Evolutionary conservation across 2,888 invertebrate species (phyloP).

Genomic region (Halictus quadricinctus): DNA sequence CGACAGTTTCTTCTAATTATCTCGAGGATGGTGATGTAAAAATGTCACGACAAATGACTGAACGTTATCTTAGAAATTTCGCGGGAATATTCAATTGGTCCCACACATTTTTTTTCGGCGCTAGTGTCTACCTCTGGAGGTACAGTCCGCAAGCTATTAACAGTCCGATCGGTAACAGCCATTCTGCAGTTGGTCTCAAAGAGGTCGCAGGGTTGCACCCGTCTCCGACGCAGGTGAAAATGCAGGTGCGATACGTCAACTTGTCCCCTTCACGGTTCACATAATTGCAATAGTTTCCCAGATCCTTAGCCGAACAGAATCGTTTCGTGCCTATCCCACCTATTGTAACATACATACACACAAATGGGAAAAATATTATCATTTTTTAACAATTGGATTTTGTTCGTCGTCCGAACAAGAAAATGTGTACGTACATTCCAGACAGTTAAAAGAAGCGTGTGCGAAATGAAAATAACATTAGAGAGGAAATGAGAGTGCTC

Average conservation of each 20-base stretch:
- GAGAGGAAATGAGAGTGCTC: no score
- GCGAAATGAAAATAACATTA: neutral
- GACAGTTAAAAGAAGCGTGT: neutral
- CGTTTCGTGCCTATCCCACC: constrained; percentile 95
- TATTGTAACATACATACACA: constrained; percentile 77
- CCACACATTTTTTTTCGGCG: neutral
- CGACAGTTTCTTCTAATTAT: neutral
- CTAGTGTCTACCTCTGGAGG: constrained; percentile 49
- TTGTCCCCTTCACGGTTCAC: constrained; percentile 93
- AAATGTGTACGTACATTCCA: neutral
- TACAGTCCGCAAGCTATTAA: constrained; percentile 29
- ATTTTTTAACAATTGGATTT: neutral
- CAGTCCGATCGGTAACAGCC: constrained; percentile 41
- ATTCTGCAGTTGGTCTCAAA: constrained; percentile 31
- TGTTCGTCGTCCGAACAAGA: neutral
- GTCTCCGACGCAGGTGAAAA: constrained; percentile 92
- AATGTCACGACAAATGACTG: neutral
- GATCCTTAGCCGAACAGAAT: constrained; percentile 92
- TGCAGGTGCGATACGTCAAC: constrained; percentile 92
- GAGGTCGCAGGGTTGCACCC: constrained; percentile 89
- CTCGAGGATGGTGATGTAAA: neutral
- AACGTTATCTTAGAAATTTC: constrained; percentile 3
- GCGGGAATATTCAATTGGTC: constrained; percentile 12
- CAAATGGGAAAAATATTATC: constrained; percentile 11
- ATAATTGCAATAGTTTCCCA: constrained; percentile 95